phyloP scores from a whole-genome alignment of 2,797 vertebrate genomes.

The Macropus fuliginosus region DNA sequence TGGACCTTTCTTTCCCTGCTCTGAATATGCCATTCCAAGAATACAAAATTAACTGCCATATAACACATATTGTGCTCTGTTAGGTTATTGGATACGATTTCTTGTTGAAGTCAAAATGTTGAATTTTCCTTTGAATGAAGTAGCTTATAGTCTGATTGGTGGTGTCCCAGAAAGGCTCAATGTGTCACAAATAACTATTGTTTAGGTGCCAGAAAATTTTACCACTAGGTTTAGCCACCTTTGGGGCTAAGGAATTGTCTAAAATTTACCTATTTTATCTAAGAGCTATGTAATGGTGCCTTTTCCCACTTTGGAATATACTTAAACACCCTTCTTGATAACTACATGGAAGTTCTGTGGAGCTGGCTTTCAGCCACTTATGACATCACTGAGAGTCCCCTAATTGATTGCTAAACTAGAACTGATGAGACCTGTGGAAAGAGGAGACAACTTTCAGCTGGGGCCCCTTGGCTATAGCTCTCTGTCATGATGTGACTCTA shows the following conservation, averaged over 20 bases:
- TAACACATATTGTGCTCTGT: not conserved
- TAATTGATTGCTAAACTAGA: not conserved
- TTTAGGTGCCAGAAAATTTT: slow-evolving; percentile 3
- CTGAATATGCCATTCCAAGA: not conserved
- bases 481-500: not conserved
- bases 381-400: not conserved
- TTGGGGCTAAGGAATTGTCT: slow-evolving; percentile 24
- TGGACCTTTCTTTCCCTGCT: slow-evolving; percentile 3
- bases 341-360: not conserved
- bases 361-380: not conserved
- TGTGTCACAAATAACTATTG: slow-evolving; percentile 42
- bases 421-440: not conserved
- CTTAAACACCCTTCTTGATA: not conserved
- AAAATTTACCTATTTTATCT: not conserved
- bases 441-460: not conserved
- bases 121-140: not conserved
- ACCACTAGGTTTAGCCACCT: not conserved
- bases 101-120: slow-evolving; percentile 31
- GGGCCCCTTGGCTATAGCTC: not conserved
- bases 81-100: not conserved
- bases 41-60: not conserved
- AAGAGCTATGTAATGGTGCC: not conserved
- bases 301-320: not conserved
- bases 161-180: slow-evolving; percentile 39
- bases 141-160: not conserved